Evolutionary conservation across 2,797 vertebrate genomes (phyloP), one percentile per base, ranked within the genome.

Genomic region (Sebastes itinus): DNA sequence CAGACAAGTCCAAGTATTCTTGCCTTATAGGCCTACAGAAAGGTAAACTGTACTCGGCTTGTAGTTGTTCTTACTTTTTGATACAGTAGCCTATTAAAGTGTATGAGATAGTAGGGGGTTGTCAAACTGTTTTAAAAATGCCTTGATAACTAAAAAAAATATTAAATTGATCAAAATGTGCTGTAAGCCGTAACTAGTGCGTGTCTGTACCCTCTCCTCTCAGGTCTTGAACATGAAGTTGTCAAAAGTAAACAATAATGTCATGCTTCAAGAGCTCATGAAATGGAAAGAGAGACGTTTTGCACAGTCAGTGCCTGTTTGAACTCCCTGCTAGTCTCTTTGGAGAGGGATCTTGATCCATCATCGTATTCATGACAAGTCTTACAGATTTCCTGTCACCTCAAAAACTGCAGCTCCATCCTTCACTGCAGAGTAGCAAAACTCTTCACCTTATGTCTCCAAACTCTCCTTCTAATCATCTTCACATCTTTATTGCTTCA

Each of bases 221-320:
- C 30, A 61, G 61, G 23, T 82, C 38, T 58, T 54, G 20, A 6
- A 30, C 58, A 28, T 52, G 66, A 33, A 46, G 35, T 32, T 80
- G 49, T 84, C 38, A 23, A 54, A 72, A 18, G 49, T 30, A 68
- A 77, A 70, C 55, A 52, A 28, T 46, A 83, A 80, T 59, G 42
- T 58, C 18, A 62, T 59, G 56, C 54, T 81, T 80, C 60, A 25
- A 61, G 52, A 61, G 30, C 63, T 80, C 60, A 55, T 73, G 58
- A 61, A 60, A 63, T 64, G 49, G 56, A 77, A 18, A 35, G 14
- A 71, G 27, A 67, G 27, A 55, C 5, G 4, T 70, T 75, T 74
- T 76, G 32, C 42, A 38, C 25, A 68, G 11, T 33, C 68, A 72
- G 42, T 62, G 38, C 52, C 56, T 32, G 54, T 54, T n/a, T 55